Percentiles rank a stretch among this genome's conserved stretches.
Evolutionary conservation across 2,888 invertebrate species (phyloP).

Genomic region (Halictus quadricinctus): DNA sequence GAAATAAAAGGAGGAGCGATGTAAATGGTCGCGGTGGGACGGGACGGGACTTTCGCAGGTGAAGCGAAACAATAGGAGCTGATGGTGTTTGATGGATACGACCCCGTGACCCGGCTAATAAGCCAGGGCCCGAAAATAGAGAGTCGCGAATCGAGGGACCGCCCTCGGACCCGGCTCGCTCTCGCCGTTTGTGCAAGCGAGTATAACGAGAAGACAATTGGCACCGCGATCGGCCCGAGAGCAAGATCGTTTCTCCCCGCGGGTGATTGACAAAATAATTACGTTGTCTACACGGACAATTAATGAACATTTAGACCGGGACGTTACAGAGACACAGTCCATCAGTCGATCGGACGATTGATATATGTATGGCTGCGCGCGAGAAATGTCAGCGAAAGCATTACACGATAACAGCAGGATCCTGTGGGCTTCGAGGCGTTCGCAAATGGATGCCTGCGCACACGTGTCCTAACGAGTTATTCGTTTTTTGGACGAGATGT

Average conservation of each 20-base stretch:
- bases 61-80: constrained; percentile 71
- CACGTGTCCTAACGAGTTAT: constrained; percentile 2
- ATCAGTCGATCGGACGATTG: constrained; percentile 31
- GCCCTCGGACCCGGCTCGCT: constrained; percentile 38
- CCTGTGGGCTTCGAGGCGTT: not conserved
- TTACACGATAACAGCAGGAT: not conserved
- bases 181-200: constrained; percentile 37
- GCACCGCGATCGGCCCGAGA: constrained; percentile 23
- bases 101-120: constrained; percentile 73
- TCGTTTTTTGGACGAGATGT: not conserved
- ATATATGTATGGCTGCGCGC: constrained; percentile 30
- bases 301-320: constrained; percentile 50
- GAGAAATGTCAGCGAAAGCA: constrained; percentile 37
- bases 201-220: constrained; percentile 59
- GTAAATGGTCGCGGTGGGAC: constrained; percentile 29
- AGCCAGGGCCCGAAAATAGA: constrained; percentile 67
- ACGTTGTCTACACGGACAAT: constrained; percentile 58
- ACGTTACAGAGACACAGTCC: constrained; percentile 11
- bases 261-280: constrained; percentile 67
- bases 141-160: constrained; percentile 50
- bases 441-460: not conserved
- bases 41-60: constrained; percentile 59
- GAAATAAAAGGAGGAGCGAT: constrained; percentile 39
- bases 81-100: constrained; percentile 75
- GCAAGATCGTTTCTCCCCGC: constrained; percentile 36